These are phyloP conservation scores for Matsumurasca onukii DNA, from an alignment of 1,140 invertebrate species.

Conservation along the genomic window DNA sequence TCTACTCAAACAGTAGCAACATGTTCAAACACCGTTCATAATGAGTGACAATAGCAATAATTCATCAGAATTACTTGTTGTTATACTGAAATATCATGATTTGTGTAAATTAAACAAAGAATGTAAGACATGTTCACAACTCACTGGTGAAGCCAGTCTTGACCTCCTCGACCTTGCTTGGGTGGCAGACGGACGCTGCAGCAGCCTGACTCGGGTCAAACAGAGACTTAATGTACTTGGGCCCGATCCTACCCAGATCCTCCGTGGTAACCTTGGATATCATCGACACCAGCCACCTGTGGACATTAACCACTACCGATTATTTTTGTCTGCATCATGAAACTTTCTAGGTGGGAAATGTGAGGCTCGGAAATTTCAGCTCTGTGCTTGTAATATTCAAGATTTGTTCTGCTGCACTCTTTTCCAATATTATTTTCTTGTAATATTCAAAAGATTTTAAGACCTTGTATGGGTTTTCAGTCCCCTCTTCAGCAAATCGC, in stretches of 20 bases:
- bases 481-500: too few relatives aligned
- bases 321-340: background rate
- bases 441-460: too few relatives aligned
- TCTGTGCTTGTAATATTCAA: too few relatives aligned
- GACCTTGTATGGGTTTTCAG: too few relatives aligned
- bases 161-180: conserved; percentile 70
- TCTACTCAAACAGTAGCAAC: too few relatives aligned
- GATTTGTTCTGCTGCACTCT: too few relatives aligned
- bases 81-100: background rate
- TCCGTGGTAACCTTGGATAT: conserved; percentile 65
- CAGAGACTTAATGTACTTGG: conserved; percentile 66
- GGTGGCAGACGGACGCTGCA: conserved; percentile 71
- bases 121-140: conserved; percentile 54
- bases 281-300: conserved; percentile 62
- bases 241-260: conserved; percentile 64
- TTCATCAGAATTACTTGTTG: background rate
- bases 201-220: conserved; percentile 59
- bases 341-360: too few relatives aligned
- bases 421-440: too few relatives aligned
- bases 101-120: background rate
- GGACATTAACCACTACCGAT: conserved; percentile 24
- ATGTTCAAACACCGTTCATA: background rate
- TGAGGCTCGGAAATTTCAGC: too few relatives aligned
- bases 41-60: background rate
- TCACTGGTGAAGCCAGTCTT: conserved; percentile 63